Conservation (phyloP, 2,113 vertebrate species). For the Pogona vitticeps region DNA sequence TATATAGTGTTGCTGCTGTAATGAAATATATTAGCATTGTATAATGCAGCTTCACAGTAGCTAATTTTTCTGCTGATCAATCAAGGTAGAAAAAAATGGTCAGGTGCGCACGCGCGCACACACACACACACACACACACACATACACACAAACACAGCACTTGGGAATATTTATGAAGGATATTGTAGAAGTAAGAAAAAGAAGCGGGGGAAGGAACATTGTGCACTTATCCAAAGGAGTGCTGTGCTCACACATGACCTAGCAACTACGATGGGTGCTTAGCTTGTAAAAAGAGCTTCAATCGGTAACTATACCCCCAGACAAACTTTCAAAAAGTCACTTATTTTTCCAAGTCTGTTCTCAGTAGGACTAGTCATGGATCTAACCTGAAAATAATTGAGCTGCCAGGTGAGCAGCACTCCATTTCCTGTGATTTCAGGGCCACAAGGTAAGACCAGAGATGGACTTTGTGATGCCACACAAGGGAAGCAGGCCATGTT, state of each 20-base stretch:
- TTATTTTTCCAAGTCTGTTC: too few species aligned
- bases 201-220: background rate
- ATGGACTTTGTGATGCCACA: too few species aligned
- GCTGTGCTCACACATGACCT: background rate
- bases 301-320: too few species aligned
- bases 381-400: too few species aligned
- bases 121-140: too few species aligned
- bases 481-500: too few species aligned
- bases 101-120: too few species aligned
- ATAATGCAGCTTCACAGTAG: constrained; percentile 18
- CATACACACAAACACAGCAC: background rate
- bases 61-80: constrained; percentile 31
- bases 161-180: background rate
- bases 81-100: constrained; percentile 3
- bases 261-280: background rate
- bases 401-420: too few species aligned
- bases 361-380: too few species aligned
- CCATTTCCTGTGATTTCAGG: too few species aligned
- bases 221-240: background rate
- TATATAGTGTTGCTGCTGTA: constrained; percentile 15
- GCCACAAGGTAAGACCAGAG: too few species aligned
- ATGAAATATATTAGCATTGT: constrained; percentile 23
- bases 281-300: background rate
- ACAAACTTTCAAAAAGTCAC: too few species aligned
- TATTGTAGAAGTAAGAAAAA: constrained; percentile 4